Evolutionary conservation across 2,888 invertebrate species (phyloP), one percentile per base, ranked within the genome.

Genomic region (Ptychoptera albimana): DNA sequence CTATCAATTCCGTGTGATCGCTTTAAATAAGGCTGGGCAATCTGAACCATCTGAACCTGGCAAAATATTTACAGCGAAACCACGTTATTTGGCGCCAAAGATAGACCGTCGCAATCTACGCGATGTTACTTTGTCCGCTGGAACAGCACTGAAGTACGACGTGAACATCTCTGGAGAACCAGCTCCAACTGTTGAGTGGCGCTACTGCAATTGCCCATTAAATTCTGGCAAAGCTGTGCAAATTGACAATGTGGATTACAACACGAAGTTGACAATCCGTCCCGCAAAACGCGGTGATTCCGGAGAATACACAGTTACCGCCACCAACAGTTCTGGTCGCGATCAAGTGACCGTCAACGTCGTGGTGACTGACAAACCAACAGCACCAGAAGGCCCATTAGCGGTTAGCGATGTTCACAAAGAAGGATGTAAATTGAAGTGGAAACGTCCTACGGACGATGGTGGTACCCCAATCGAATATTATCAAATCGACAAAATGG

Each of bases 91-190:
- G 62, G 91, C 94, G 50, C 97, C 97, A 13, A 88, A 87, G 69
- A 97, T 98, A 63, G 93, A 96, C 68, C 77, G 94, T 48, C 79
- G 91, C 52, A 86, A 92, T 59, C 73, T 96, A 23, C 79, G 89
- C 35, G 89, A 93, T 57, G 73, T 94, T 37, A 87, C 87, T 2
- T 69, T 97, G 45, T 93, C 94, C 34, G 85, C 89, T 38, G 94
- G 97, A 36, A 82, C 91, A 15, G 79, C 91, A 14, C 77, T 98
- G 50, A 94, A 94, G 66, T 78, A 94, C 58, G 92, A 94, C 55
- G 93, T 91, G 0, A 82, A 82, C 49, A 86, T 97, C 45, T 83
- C 80, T 58, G 98, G 97, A 46, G 94, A 97, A 60, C 97, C 98
- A 2, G 83, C 91, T 45, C 97, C 97, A 40, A 83, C 80, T 47